Base-by-base conservation (phyloP, 2,888 invertebrate species). In the Colostygia pectinataria region DNA sequence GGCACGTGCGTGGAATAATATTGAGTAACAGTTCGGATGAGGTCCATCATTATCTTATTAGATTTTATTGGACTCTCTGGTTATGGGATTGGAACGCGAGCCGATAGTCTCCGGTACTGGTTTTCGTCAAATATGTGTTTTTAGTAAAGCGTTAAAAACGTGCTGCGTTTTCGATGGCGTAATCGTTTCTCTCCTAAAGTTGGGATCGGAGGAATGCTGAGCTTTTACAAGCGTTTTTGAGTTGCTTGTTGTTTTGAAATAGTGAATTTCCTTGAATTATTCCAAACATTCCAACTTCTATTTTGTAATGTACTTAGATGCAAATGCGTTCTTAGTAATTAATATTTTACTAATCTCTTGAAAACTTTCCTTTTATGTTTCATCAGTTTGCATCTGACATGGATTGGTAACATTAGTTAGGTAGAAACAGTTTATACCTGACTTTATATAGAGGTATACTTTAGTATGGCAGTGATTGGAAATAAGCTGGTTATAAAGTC, bases 1-100 rank as follows among this genome's bases (percentile, higher is more conserved):
- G 29, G 34, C 34, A 43, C 47, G 47, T 47, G 47, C 23, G 10
- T 18, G 10, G 47, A 47, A 46, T 46, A 46, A 13, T 47, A 31
- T 41, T 36, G 34, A 47, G 34, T 47, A 47, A 38, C 45, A 44
- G 37, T 37, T 44, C 28, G 24, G 8, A 23, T 15, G 14, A 8
- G 15, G 18, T 41, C 41, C 20, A 33, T 41, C 28, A 45, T 51
- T 40, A 44, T 45, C 15, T 45, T 33, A 25, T 39, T 39, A 29
- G 23, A 33, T 33, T 43, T 33, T 33, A 43, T 27, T 28, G 23
- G 10, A 20, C 9, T 34, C 32, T 28, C 32, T 38, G 31, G 31
- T 6, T 39, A 38, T 20, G 32, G 42, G 13, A 39, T n/a, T 34
- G 23, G 36, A 14, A 33, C 14, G 20, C 20, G n/a, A n/a, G n/a